Evolutionary conservation across 1,140 invertebrate species (phyloP).

Genomic region (Macrocentrus cingulum): DNA sequence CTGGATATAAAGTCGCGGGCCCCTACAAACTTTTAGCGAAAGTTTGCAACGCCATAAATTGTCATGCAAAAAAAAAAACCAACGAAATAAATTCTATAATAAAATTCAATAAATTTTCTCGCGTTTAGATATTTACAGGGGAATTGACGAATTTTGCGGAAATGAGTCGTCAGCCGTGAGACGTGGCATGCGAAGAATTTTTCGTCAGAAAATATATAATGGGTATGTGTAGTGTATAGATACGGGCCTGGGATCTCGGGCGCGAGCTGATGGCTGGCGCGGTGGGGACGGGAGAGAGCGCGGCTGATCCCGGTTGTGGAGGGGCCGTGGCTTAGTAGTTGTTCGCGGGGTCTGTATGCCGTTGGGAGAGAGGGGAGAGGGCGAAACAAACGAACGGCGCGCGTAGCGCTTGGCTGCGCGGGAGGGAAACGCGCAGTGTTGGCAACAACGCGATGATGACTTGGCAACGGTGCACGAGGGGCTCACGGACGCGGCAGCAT

Average conservation of each 20-base stretch:
- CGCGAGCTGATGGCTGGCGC: slow-evolving; percentile 41
- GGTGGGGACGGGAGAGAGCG: slow-evolving; percentile 16
- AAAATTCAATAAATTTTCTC: slow-evolving; percentile 2
- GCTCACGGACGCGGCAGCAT: slow-evolving; percentile 47
- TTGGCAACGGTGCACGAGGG: slow-evolving; percentile 40
- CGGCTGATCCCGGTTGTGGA: slow-evolving; percentile 20
- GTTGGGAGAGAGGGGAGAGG: slow-evolving; percentile 4
- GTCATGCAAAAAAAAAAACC: neutral
- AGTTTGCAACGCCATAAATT: slow-evolving; percentile 10
- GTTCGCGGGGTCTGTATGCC: slow-evolving; percentile 2
- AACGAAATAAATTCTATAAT: neutral
- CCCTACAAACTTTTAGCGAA: slow-evolving; percentile 26
- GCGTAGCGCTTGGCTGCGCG: slow-evolving; percentile 14
- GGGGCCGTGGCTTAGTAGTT: slow-evolving; percentile 5
- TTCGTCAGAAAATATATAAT: neutral
- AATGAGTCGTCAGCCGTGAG: neutral
- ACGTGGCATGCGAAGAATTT: slow-evolving; percentile 6
- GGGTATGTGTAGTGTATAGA: neutral
- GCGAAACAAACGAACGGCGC: neutral
- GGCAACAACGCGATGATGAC: slow-evolving; percentile 25
- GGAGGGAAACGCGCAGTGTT: slow-evolving; percentile 28
- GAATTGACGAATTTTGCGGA: neutral
- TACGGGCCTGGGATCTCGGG: slow-evolving; percentile 41
- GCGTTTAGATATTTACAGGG: too few species aligned
- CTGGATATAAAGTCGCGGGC: slow-evolving; percentile 31